Evolutionary conservation across 2,797 vertebrate species (phyloP).

Genomic region (Tympanoctomys barrerae): DNA sequence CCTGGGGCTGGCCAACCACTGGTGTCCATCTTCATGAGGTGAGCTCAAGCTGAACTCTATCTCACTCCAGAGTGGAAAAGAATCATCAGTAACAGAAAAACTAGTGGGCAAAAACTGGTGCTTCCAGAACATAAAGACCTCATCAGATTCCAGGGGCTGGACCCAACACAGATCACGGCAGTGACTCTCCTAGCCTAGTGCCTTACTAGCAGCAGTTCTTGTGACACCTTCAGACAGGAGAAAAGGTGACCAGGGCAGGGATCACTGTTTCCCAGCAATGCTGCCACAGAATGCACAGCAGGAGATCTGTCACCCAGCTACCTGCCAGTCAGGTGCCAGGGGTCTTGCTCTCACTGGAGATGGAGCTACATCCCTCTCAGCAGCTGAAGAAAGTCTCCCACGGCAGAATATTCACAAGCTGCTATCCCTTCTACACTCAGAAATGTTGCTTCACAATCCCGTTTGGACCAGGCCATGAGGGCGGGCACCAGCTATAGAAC

Average conservation of each 20-base stretch:
- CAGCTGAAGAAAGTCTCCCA: not conserved
- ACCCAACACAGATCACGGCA: not conserved
- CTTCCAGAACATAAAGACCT: slow-evolving; percentile 20
- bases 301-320: not conserved
- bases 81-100: slow-evolving; percentile 54
- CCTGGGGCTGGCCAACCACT: not conserved
- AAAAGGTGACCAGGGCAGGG: not conserved
- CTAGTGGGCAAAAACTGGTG: slow-evolving; percentile 55
- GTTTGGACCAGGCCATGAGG: not conserved
- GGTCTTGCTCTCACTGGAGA: not conserved
- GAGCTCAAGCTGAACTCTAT: slow-evolving; percentile 37
- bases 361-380: not conserved
- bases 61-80: not conserved
- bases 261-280: not conserved
- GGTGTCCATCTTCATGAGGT: slow-evolving; percentile 28
- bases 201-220: slow-evolving; percentile 6
- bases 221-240: not conserved
- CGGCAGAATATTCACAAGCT: not conserved
- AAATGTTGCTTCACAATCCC: not conserved
- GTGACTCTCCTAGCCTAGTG: not conserved
- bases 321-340: not conserved
- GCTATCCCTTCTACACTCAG: not conserved
- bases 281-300: not conserved
- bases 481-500: not conserved
- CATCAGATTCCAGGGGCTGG: slow-evolving; percentile 37